Percentiles rank a stretch among this genome's conserved stretches.
Evolutionary conservation across 1,140 invertebrate species (phyloP).

Genomic region (Eubasilissa regina): DNA sequence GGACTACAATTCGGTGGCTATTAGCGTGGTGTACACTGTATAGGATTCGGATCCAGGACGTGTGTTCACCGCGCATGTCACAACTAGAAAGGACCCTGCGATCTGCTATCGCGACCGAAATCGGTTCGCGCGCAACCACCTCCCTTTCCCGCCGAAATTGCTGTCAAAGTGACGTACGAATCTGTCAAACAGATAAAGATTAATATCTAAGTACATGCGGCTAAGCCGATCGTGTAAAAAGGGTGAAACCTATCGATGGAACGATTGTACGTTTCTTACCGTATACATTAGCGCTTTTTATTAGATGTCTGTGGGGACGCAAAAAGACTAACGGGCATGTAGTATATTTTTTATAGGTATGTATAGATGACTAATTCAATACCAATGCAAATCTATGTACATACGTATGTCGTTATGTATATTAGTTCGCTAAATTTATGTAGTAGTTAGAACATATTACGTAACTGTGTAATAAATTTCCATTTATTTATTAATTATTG

Average conservation of each 20-base stretch:
- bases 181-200: conserved; percentile 33
- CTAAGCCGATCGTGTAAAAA: background rate
- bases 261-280: too few species aligned
- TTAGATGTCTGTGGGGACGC: too few species aligned
- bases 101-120: conserved; percentile 1
- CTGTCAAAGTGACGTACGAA: conserved; percentile 35
- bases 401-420: too few species aligned
- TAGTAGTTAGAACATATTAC: too few species aligned
- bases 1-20: background rate
- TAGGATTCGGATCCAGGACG: conserved; percentile 7
- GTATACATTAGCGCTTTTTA: too few species aligned
- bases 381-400: too few species aligned
- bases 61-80: conserved; percentile 9
- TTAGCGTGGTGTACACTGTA: background rate
- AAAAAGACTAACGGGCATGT: too few species aligned
- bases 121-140: conserved; percentile 22
- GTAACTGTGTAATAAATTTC: too few species aligned
- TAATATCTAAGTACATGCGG: conserved; percentile 14
- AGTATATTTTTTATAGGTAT: too few species aligned
- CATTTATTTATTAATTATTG: too few species aligned
- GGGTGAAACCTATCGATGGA: background rate
- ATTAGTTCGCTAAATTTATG: too few species aligned
- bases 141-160: conserved; percentile 35
- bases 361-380: too few species aligned
- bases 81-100: background rate